phyloP scores from a whole-genome alignment of 2,113 vertebrate genomes.

The Paramormyrops kingsleyae region DNA sequence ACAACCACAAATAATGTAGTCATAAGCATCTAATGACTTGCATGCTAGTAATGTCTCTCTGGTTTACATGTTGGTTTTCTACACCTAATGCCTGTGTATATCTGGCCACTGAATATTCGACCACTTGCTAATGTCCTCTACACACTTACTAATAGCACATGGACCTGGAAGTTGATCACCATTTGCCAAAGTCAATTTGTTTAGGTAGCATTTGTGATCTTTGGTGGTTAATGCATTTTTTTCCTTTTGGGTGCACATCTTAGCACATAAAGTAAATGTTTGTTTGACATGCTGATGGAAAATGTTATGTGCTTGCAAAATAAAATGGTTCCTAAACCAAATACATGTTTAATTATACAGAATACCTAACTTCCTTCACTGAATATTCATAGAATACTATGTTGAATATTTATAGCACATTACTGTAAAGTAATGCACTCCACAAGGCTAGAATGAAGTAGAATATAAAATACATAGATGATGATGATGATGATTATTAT shows the following conservation, averaged over 20 bases:
- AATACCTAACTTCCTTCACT: not conserved
- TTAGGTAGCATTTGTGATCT: not conserved
- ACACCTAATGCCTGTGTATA: not conserved
- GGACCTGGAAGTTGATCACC: not conserved
- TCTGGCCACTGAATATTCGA: not conserved
- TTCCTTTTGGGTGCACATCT: not conserved
- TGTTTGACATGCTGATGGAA: not conserved
- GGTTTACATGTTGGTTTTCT: not conserved
- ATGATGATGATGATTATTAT: not conserved
- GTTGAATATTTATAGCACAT: not conserved
- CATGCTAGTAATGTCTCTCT: not conserved
- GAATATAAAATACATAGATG: not conserved
- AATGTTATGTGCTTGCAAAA: not conserved
- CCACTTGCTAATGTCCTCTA: not conserved
- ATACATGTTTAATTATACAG: not conserved
- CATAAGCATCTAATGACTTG: not conserved
- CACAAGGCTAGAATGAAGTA: not conserved
- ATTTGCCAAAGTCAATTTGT: not conserved
- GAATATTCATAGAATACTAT: not conserved
- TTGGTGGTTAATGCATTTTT: not conserved
- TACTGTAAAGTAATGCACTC: not conserved
- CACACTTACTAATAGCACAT: not conserved
- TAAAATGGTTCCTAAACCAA: not conserved
- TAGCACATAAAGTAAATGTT: not conserved
- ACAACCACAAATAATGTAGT: not conserved